A percentile compares a stretch with the other conserved stretches of the same genome.
Conservation (phyloP, 1,140 invertebrate genomes). For the Drosophila melanica region DNA sequence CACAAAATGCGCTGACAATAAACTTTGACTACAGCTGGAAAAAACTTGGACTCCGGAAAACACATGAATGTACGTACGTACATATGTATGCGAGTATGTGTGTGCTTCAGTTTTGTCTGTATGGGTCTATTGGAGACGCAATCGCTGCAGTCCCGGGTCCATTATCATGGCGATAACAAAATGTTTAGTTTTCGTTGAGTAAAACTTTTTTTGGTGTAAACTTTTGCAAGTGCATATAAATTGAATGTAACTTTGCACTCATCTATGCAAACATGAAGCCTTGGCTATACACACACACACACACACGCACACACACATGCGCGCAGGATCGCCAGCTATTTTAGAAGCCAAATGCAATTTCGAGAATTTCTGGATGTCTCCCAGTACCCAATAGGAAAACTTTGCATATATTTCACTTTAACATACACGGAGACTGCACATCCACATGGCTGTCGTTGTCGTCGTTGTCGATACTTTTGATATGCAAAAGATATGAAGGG, state of each 20-base stretch:
- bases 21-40: slow-evolving; percentile 51
- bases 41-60: neutral
- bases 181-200: slow-evolving; percentile 78
- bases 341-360: slow-evolving; percentile 62
- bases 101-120: neutral
- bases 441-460: slow-evolving; percentile 36
- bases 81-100: slow-evolving; percentile 2
- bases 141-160: slow-evolving; percentile 55
- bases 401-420: slow-evolving; percentile 74
- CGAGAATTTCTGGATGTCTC: slow-evolving; percentile 50
- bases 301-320: neutral
- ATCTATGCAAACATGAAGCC: slow-evolving; percentile 64
- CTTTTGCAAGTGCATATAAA: slow-evolving; percentile 80
- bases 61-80: slow-evolving; percentile 3
- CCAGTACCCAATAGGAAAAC: slow-evolving; percentile 52
- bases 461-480: slow-evolving; percentile 72
- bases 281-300: slow-evolving; percentile 13
- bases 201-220: slow-evolving; percentile 67
- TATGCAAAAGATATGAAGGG: slow-evolving; percentile 82
- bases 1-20: slow-evolving; percentile 45
- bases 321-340: slow-evolving; percentile 21
- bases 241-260: slow-evolving; percentile 80
- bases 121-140: slow-evolving; percentile 16
- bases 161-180: slow-evolving; percentile 79
- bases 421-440: slow-evolving; percentile 29